Evolutionary conservation across 2,797 vertebrate genomes (phyloP), one percentile per base, ranked within the genome.

Genomic region (Mastacembelus armatus): DNA sequence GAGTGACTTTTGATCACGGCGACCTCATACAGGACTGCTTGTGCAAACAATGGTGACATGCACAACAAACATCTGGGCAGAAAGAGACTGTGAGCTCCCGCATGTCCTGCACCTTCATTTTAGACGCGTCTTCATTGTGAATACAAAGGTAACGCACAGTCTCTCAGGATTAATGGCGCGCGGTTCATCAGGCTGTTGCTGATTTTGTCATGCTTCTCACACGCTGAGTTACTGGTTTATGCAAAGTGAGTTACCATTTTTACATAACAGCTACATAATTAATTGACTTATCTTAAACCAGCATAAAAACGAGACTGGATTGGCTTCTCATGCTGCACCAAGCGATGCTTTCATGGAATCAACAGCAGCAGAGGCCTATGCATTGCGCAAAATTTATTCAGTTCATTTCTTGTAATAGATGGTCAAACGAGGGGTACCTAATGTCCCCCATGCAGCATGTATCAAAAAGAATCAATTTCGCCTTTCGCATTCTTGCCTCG

Each of bases 381-480:
- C 75, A 79, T 88, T 78, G 83, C 61, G 74, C 77, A 24, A 84
- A 91, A 90, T 91, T 45, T 89, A 91, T 91, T 91, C 89, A 82
- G 77, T 83, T 90, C 80, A 92, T 93, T 91, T 91, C 81, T 68
- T 45, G 65, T 80, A 92, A 91, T 90, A 81, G 85, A 85, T 78
- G 82, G 77, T 86, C 84, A 90, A 91, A 92, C 78, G 84, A 89
- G 84, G 85, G 88, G 86, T 83, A 72, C 78, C 78, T 90, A 90
- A 91, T 92, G 86, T 87, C 83, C 86, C 89, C 83, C 63, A 52
- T 87, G 89, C 73, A 78, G 87, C 80, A 87, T 83, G 85, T 86
- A 91, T 91, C 84, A 92, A 86, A 89, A 91, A 84, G 81, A 92
- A 92, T 92, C 89, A 89, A 91, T 91, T 92, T 89, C 60, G 69